phyloP scores from a whole-genome alignment of 2,113 vertebrate genomes.

The Melanocharis versteri region DNA sequence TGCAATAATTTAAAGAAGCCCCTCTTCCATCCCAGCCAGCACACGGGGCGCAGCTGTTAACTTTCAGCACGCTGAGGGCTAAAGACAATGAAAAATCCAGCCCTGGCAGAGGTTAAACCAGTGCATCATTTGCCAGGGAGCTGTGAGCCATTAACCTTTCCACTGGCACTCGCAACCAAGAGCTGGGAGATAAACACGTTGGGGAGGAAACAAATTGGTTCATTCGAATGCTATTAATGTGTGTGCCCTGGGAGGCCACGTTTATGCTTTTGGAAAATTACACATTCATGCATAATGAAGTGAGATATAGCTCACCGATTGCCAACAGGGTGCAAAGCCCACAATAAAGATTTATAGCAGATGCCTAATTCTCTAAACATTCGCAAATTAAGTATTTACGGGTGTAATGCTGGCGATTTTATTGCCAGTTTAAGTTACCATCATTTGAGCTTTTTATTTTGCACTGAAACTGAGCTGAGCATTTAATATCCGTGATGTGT shows the following conservation, averaged over 20 bases:
- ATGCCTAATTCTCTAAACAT: slow-evolving; percentile 64
- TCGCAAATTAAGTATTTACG: slow-evolving; percentile 67
- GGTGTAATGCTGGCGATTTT: slow-evolving; percentile 30
- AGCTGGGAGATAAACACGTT: slow-evolving; percentile 60
- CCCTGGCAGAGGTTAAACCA: slow-evolving; percentile 4
- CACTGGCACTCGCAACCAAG: not conserved
- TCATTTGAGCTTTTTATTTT: slow-evolving; percentile 38
- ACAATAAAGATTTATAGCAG: slow-evolving; percentile 55
- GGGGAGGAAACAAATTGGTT: slow-evolving; percentile 63
- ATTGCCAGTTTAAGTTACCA: slow-evolving; percentile 60
- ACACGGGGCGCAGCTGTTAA: not conserved
- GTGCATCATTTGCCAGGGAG: slow-evolving; percentile 35
- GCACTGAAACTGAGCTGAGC: slow-evolving; percentile 33
- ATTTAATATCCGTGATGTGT: slow-evolving; percentile 38
- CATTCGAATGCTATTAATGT: slow-evolving; percentile 38
- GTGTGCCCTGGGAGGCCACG: slow-evolving; percentile 48
- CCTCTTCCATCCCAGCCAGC: not conserved
- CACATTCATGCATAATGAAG: slow-evolving; percentile 59
- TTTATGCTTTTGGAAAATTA: slow-evolving; percentile 68
- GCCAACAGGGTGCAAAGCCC: slow-evolving; percentile 53
- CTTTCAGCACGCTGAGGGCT: not conserved
- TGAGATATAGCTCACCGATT: slow-evolving; percentile 50
- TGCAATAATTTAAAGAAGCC: not conserved
- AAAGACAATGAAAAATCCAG: slow-evolving; percentile 20
- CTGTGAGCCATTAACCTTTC: slow-evolving; percentile 60